phyloP scores from a whole-genome alignment of 2,113 vertebrate species.

The Phyllopteryx taeniolatus region DNA sequence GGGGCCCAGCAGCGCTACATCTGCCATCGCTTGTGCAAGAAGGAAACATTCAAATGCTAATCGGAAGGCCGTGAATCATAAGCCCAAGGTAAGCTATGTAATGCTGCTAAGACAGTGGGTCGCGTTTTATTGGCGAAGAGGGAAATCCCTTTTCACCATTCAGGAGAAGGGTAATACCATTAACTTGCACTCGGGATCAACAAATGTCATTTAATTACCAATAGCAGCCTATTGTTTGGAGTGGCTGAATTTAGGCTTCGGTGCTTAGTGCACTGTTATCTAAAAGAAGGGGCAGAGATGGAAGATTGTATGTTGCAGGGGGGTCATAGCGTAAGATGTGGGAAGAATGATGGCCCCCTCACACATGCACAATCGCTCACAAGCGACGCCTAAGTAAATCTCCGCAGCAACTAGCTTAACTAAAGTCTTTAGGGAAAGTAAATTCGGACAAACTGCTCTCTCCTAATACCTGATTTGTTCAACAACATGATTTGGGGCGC shows the following conservation, averaged over 20 bases:
- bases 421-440: conserved; percentile 97
- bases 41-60: conserved; percentile 78
- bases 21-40: conserved; percentile 57
- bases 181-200: conserved; percentile 77
- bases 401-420: conserved; percentile 99
- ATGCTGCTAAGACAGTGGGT: conserved; percentile 80
- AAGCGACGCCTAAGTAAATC: conserved; percentile 77
- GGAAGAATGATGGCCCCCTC: conserved; percentile 74
- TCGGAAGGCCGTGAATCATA: conserved; percentile 77
- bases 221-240: conserved; percentile 76
- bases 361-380: conserved; percentile 67
- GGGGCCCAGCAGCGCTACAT: conserved; percentile 54
- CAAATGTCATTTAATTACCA: conserved; percentile 82
- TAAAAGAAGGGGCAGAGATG: conserved; percentile 49
- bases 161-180: conserved; percentile 79
- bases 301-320: conserved; percentile 61
- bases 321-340: conserved; percentile 74
- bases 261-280: conserved; percentile 47
- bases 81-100: conserved; percentile 81
- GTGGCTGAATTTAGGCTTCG: conserved; percentile 68
- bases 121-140: conserved; percentile 77
- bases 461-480: conserved; percentile 99
- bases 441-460: conserved; percentile 98
- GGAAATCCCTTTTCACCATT: conserved; percentile 78
- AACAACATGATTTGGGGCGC: conserved; percentile 99